phyloP scores from a whole-genome alignment of 2,797 vertebrate genomes.

The Pseudopleuronectes americanus region DNA sequence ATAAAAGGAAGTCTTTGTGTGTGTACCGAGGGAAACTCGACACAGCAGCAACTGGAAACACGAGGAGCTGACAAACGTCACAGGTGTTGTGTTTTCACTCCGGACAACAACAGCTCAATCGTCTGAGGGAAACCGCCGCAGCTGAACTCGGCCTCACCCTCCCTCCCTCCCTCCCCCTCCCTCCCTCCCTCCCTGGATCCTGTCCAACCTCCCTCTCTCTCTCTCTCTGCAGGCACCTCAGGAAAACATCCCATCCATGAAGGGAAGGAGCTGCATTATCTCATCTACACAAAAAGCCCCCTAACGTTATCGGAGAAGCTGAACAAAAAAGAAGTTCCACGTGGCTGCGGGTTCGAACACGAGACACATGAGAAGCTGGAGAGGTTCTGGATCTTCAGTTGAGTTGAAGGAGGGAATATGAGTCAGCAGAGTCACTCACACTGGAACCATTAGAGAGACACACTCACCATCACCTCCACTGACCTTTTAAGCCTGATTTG shows the following conservation, averaged over 20 bases:
- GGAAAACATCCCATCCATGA: not conserved
- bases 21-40: slow-evolving; percentile 40
- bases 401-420: slow-evolving; percentile 48
- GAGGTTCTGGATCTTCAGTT: not conserved
- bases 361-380: not conserved
- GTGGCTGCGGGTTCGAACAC: too few relatives aligned
- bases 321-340: not conserved
- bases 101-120: slow-evolving; percentile 57
- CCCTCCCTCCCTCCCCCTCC: slow-evolving; percentile 1
- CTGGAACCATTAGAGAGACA: slow-evolving; percentile 59
- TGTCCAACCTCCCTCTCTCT: slow-evolving; percentile 7
- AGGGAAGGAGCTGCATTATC: not conserved
- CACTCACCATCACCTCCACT: slow-evolving; percentile 51
- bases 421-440: slow-evolving; percentile 70
- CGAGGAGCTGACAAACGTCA: slow-evolving; percentile 61
- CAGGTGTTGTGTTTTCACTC: slow-evolving; percentile 64
- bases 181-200: slow-evolving; percentile 1
- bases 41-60: slow-evolving; percentile 59
- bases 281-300: not conserved
- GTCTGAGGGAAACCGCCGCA: slow-evolving; percentile 45
- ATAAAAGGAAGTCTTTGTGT: slow-evolving; percentile 32
- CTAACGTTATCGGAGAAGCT: not conserved
- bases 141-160: slow-evolving; percentile 28
- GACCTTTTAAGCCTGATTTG: slow-evolving; percentile 66
- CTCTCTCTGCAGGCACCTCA: slow-evolving; percentile 15